Base-by-base conservation (phyloP, 2,888 invertebrate species). In the Eucriotettix oculatus region DNA sequence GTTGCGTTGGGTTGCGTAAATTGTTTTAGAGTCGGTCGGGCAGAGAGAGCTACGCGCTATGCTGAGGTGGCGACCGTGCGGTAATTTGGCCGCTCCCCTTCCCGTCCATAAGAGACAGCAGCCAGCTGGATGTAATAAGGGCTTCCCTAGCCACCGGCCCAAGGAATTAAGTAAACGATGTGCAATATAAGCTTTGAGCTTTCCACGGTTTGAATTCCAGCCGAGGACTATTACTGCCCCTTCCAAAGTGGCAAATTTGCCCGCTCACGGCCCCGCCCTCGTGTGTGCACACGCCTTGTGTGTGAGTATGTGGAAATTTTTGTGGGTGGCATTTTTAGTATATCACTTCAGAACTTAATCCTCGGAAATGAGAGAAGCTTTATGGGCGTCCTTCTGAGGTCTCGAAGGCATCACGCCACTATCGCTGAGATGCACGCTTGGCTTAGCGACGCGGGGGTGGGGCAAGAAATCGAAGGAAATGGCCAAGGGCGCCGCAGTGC, bases 151-250 rank as follows among this genome's bases (percentile, higher is more conserved):
- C 48, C 55, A 55, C 17, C 54, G 16, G 54, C 54, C 54, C 54
- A 54, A 54, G 55, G 55, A 55, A 55, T 55, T 55, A 55, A 55
- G 55, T 55, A 55, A 55, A 55, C 55, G 29, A 55, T 55, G 55
- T 55, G 55, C 55, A 55, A 55, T 55, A 55, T 55, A 55, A 55
- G 55, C 55, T 55, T 55, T 55, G 55, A 55, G 55, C 55, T n/a
- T 29, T 12, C 55, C 55, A 55, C 55, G 16, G 55, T 55, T 55
- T 55, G 55, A 55, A 55, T 55, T 55, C 40, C 55, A 41, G 40
- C n/a, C 55, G 40, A 29, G 55, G 55, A 55, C 55, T 55, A 55
- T 55, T 55, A 55, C 55, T 12, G 55, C 40, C 29, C 40, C 55
- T 14, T n/a, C 40, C 40, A 55, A 55, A 55, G 55, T 55, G 55